Conservation (phyloP, 2,113 vertebrate species). For the Phaetusa simplex region DNA sequence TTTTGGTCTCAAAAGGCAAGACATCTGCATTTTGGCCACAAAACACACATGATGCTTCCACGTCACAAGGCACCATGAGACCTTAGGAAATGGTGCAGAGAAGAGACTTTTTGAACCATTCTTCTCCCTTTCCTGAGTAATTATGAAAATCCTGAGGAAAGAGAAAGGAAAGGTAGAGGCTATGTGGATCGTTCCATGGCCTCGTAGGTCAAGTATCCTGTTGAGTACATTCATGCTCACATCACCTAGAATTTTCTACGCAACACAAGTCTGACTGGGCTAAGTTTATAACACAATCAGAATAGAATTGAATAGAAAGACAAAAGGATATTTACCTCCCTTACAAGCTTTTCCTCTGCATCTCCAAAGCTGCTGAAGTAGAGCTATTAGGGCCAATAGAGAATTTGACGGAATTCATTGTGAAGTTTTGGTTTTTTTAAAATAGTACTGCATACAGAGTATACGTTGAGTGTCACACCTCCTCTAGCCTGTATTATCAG, state of each 20-base stretch:
- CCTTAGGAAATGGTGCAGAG: neutral
- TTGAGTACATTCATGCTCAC: neutral
- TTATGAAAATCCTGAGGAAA: neutral
- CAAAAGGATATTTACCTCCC: neutral
- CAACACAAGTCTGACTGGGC: neutral
- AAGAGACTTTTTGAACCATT: neutral
- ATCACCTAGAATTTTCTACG: neutral
- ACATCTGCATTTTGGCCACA: neutral
- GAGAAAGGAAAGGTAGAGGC: neutral
- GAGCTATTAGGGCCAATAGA: neutral
- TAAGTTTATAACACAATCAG: neutral
- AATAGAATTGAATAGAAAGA: neutral
- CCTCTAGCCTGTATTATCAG: neutral
- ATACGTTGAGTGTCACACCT: neutral
- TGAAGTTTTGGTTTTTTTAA: neutral
- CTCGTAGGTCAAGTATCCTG: neutral
- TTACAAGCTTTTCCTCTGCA: neutral
- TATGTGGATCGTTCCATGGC: neutral
- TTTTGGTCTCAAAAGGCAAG: neutral
- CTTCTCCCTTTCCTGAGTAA: neutral
- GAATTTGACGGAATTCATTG: neutral
- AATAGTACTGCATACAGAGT: neutral
- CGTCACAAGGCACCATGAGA: neutral
- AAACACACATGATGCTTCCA: neutral
- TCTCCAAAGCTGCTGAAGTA: neutral